phyloP scores from a whole-genome alignment of 1,140 invertebrate genomes.

The Lepidostoma basale region DNA sequence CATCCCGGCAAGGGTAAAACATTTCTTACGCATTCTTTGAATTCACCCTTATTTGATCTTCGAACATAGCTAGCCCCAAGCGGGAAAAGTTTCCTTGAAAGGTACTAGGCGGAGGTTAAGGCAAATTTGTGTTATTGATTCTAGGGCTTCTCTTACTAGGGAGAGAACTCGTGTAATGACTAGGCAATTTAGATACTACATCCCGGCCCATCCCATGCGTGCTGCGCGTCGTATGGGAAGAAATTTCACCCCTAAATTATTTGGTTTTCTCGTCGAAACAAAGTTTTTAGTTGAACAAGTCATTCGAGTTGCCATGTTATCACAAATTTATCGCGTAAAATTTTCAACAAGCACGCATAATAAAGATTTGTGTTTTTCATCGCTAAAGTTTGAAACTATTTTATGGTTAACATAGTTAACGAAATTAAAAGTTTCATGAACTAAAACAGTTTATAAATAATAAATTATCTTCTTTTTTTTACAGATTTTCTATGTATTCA shows the following conservation, averaged over 20 bases:
- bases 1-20: neutral
- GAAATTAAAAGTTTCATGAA: no score
- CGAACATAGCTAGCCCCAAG: neutral
- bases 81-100: neutral
- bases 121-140: slow-evolving; percentile 24
- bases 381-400: neutral
- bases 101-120: neutral
- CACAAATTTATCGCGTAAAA: slow-evolving; percentile 15
- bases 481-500: no score
- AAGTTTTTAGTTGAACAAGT: slow-evolving; percentile 18
- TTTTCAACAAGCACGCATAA: neutral
- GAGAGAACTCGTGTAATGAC: slow-evolving; percentile 24
- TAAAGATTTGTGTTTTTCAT: slow-evolving; percentile 1
- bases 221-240: slow-evolving; percentile 5
- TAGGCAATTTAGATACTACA: slow-evolving; percentile 21
- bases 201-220: neutral
- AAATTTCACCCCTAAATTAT: slow-evolving; percentile 18
- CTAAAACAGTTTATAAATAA: no score
- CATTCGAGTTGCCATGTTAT: slow-evolving; percentile 12
- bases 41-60: slow-evolving; percentile 10
- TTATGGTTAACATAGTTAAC: no score
- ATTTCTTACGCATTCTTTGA: neutral
- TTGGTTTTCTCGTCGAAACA: slow-evolving; percentile 4
- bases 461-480: no score
- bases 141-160: slow-evolving; percentile 18